A percentile compares a stretch with the other conserved stretches of the same genome.
Conservation (phyloP, 2,113 vertebrate species). For the Hiodon tergisus region DNA sequence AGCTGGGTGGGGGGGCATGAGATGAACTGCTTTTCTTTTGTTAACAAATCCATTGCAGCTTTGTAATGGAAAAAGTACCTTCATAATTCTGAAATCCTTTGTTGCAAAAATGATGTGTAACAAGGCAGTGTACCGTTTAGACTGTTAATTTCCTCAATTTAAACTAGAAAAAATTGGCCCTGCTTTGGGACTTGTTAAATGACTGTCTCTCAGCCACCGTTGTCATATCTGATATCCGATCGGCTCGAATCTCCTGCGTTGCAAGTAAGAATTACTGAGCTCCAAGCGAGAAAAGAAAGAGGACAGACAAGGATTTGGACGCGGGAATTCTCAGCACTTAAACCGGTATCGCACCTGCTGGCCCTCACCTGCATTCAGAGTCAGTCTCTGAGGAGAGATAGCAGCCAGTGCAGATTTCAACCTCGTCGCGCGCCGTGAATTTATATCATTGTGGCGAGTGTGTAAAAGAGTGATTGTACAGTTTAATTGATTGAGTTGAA, state of each 20-base stretch:
- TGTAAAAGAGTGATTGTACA: no score
- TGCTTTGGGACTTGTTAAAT: conserved; percentile 7
- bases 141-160: conserved; percentile 28
- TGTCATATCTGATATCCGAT: not conserved
- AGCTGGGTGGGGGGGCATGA: conserved; percentile 55
- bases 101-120: conserved; percentile 45
- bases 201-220: not conserved
- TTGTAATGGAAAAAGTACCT: conserved; percentile 59
- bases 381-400: no score
- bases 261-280: not conserved
- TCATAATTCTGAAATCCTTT: conserved; percentile 52
- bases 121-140: conserved; percentile 37
- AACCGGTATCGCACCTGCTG: no score
- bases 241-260: not conserved
- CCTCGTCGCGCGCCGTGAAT: no score
- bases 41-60: conserved; percentile 59
- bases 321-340: no score
- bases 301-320: no score
- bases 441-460: no score
- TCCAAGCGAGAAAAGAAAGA: not conserved
- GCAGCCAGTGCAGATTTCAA: no score
- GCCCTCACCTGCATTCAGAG: no score
- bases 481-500: no score
- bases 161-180: not conserved
- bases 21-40: conserved; percentile 58